Conservation (phyloP, 2,113 vertebrate species). For the Etheostoma cragini region DNA sequence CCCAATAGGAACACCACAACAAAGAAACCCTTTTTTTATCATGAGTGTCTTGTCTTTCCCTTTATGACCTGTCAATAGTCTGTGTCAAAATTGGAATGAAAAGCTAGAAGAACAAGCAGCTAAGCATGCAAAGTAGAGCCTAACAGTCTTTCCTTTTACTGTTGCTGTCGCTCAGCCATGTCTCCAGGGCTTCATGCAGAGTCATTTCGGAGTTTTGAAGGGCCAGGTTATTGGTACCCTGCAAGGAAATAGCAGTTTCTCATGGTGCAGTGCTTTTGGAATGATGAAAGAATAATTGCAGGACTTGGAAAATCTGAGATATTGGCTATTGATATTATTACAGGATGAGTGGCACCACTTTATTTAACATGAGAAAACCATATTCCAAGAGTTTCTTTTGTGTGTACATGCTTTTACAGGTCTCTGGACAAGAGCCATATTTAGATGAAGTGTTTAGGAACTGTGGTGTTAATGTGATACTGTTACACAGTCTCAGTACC, state of each 20-base stretch:
- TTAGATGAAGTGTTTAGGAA: not conserved
- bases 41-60: constrained; percentile 10
- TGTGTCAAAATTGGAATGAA: constrained; percentile 51
- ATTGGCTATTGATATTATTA: constrained; percentile 5
- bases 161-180: constrained; percentile 58
- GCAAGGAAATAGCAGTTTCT: constrained; percentile 56
- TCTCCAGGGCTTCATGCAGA: constrained; percentile 62
- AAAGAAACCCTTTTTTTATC: not conserved
- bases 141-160: constrained; percentile 50
- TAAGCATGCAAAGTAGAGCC: constrained; percentile 61
- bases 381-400: constrained; percentile 1
- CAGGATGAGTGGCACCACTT: not conserved
- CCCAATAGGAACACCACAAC: constrained; percentile 28
- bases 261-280: constrained; percentile 14
- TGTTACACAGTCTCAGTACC: not conserved
- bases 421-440: not conserved
- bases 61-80: constrained; percentile 58
- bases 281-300: constrained; percentile 28
- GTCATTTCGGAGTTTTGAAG: constrained; percentile 69
- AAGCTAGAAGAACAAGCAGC: constrained; percentile 61
- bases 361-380: not conserved
- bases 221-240: constrained; percentile 59
- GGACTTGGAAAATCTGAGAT: constrained; percentile 11
- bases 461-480: not conserved
- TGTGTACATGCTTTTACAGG: not conserved